Percentiles rank a stretch among this genome's conserved stretches.
Evolutionary conservation across 1,140 invertebrate genomes (phyloP).

Genomic region (Babylonia areolata): DNA sequence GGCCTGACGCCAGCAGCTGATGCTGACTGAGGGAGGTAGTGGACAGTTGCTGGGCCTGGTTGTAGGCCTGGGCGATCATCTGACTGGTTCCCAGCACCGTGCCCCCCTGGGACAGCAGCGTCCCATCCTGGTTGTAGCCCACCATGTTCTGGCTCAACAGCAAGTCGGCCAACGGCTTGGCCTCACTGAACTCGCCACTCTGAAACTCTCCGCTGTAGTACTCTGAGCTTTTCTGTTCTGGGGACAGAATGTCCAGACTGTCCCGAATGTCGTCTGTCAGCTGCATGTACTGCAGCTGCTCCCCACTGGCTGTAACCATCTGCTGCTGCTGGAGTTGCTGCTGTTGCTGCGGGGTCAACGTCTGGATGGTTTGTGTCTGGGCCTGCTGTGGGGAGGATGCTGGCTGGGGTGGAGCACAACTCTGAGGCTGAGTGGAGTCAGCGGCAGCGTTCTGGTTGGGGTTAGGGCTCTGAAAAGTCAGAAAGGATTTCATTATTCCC

Average conservation of each 20-base stretch:
- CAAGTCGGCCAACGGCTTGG: constrained; percentile 46
- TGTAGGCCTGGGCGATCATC: constrained; percentile 52
- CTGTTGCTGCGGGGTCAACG: constrained; percentile 31
- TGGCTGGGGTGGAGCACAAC: background rate
- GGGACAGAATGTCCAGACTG: constrained; percentile 38
- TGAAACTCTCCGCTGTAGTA: constrained; percentile 43
- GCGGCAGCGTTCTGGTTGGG: constrained; percentile 35
- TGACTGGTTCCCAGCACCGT: constrained; percentile 41
- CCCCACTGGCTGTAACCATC: constrained; percentile 4
- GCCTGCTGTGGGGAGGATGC: background rate
- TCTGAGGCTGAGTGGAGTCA: constrained; percentile 43
- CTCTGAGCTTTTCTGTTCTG: constrained; percentile 34
- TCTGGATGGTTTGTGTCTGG: constrained; percentile 30
- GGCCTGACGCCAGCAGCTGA: constrained; percentile 27
- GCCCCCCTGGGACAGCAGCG: constrained; percentile 36
- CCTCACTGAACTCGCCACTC: constrained; percentile 43
- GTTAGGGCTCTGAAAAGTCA: constrained; percentile 8
- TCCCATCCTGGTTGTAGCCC: constrained; percentile 43
- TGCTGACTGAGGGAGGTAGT: constrained; percentile 42
- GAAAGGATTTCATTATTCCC: too few relatives aligned
- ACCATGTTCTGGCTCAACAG: constrained; percentile 48
- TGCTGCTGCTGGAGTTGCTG: constrained; percentile 33
- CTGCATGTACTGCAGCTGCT: constrained; percentile 43
- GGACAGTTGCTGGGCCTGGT: constrained; percentile 49
- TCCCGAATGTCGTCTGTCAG: constrained; percentile 47